Conservation (phyloP, 2,888 invertebrate genomes). For the Thyatira batis region DNA sequence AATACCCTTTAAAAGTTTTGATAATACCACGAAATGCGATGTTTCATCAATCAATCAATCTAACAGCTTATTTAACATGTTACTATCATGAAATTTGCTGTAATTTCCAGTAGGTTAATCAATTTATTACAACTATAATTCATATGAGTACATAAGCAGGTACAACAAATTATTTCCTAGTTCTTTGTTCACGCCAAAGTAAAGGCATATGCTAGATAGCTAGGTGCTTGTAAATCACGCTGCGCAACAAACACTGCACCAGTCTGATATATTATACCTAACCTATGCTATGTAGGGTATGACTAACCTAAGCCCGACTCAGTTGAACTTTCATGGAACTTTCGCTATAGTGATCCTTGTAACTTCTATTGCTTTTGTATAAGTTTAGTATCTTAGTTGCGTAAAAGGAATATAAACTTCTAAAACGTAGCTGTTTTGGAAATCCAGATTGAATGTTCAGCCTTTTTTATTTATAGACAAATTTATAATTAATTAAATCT, state of each 20-base stretch:
- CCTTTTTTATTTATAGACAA: too few species aligned
- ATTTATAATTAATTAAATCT: too few species aligned
- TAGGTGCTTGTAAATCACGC: slow-evolving; percentile 19
- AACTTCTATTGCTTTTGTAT: background rate
- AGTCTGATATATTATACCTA: slow-evolving; percentile 6
- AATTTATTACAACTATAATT: background rate
- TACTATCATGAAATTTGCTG: background rate
- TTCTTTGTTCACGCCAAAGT: slow-evolving; percentile 21
- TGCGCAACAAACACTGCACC: background rate
- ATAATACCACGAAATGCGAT: too few species aligned
- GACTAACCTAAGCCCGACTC: slow-evolving; percentile 17
- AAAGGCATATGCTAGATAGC: slow-evolving; percentile 14
- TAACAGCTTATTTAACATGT: background rate
- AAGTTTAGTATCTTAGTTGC: too few species aligned
- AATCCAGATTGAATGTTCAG: too few species aligned
- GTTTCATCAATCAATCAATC: background rate
- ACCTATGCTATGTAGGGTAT: slow-evolving; percentile 14
- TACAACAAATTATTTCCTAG: slow-evolving; percentile 21
- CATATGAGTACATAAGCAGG: background rate
- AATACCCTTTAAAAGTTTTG: too few species aligned
- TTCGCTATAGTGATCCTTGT: slow-evolving; percentile 19
- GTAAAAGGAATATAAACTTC: too few species aligned
- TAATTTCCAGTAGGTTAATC: background rate
- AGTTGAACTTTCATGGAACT: slow-evolving; percentile 15
- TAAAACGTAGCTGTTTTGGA: too few species aligned